These are phyloP conservation scores for Octopus sinensis DNA, from an alignment of 1,140 invertebrate species.

Conservation along the genomic window DNA sequence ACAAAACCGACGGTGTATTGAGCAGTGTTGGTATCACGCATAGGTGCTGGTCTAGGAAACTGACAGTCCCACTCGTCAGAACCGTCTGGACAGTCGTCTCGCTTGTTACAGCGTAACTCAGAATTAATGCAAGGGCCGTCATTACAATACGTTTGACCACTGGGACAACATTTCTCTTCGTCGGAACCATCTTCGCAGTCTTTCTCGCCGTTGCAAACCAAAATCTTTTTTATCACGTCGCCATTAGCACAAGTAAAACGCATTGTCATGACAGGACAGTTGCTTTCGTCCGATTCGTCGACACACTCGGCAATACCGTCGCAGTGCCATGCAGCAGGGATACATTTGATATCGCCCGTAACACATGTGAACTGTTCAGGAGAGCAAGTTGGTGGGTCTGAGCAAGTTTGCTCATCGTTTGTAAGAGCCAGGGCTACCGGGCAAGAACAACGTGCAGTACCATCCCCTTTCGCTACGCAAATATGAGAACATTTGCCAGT, in stretches of 20 bases:
- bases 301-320: conserved; percentile 68
- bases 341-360: conserved; percentile 46
- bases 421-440: conserved; percentile 47
- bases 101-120: conserved; percentile 29
- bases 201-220: conserved; percentile 62
- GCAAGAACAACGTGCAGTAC: conserved; percentile 47
- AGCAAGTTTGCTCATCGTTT: conserved; percentile 44
- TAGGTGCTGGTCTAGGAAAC: conserved; percentile 8
- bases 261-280: conserved; percentile 68
- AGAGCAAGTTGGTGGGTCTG: conserved; percentile 50
- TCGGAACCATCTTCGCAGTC: conserved; percentile 78
- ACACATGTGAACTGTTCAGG: conserved; percentile 55
- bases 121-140: conserved; percentile 29
- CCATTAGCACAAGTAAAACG: conserved; percentile 46
- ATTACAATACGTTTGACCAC: conserved; percentile 49
- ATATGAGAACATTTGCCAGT: conserved; percentile 82
- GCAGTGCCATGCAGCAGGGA: conserved; percentile 58
- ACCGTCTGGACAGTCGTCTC: conserved; percentile 30
- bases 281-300: conserved; percentile 78
- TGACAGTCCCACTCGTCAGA: conserved; percentile 61
- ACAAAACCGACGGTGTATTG: conserved; percentile 50
- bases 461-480: conserved; percentile 81
- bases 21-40: conserved; percentile 26
- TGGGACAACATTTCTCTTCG: conserved; percentile 68
- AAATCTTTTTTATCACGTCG: conserved; percentile 72